A percentile compares a stretch with the other conserved stretches of the same genome.
Conservation (phyloP, 2,888 invertebrate species). For the Micropterix aruncella region DNA sequence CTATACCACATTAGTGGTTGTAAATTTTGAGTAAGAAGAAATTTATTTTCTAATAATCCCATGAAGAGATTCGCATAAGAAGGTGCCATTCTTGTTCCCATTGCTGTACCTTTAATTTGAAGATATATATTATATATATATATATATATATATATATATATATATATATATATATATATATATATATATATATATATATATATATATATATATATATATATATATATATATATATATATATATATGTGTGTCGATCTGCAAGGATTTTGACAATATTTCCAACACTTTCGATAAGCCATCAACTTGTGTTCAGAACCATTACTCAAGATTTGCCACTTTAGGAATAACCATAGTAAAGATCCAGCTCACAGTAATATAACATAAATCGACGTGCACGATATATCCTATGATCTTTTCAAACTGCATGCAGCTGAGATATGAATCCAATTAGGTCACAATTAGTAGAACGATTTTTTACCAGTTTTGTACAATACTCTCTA, state of each 20-base stretch:
- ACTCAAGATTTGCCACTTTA: constrained; percentile 23
- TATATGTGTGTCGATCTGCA: constrained; percentile 15
- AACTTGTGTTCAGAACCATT: constrained; percentile 24
- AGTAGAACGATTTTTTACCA: neutral
- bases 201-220: no score
- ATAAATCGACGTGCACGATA: constrained; percentile 12
- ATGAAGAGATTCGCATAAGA: no score
- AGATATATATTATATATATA: no score
- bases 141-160: no score
- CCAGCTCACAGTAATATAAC: constrained; percentile 12
- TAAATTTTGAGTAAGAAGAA: no score
- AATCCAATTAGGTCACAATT: neutral
- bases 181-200: no score
- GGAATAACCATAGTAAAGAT: constrained; percentile 24
- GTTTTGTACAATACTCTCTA: constrained; percentile 2
- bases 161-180: no score
- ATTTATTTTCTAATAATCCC: no score
- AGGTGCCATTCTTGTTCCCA: no score
- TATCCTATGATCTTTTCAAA: constrained; percentile 13
- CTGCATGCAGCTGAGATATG: neutral
- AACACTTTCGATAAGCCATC: constrained; percentile 30
- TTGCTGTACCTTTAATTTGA: no score
- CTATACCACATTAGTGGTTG: no score
- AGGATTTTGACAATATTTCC: constrained; percentile 26
- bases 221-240: no score